These are phyloP conservation scores for Neopelma chrysocephalum DNA, from an alignment of 2,797 vertebrate genomes.

Conservation along the genomic window DNA sequence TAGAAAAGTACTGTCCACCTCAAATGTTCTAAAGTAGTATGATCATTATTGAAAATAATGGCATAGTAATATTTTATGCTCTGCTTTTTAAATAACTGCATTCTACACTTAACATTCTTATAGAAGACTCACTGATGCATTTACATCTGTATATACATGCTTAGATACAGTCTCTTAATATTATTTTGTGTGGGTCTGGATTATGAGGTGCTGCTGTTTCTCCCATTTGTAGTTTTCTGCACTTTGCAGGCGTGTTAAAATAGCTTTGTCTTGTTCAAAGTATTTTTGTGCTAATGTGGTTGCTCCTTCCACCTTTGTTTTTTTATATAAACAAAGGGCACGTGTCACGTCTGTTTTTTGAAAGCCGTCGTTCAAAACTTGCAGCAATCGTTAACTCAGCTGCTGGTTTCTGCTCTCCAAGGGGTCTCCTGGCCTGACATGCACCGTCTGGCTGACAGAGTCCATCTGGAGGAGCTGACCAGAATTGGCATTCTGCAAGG, in stretches of 20 bases:
- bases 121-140: not conserved
- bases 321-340: not conserved
- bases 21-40: not conserved
- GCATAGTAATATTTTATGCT: not conserved
- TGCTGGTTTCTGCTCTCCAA: conserved; percentile 59
- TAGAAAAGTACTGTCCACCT: not conserved
- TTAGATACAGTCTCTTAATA: not conserved
- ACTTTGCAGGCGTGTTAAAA: not conserved
- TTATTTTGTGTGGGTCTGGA: not conserved
- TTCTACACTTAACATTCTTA: not conserved
- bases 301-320: not conserved
- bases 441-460: conserved; percentile 89
- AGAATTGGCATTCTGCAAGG: conserved; percentile 87
- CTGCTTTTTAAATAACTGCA: not conserved
- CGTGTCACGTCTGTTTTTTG: not conserved
- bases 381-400: conserved; percentile 15
- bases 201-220: not conserved
- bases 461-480: conserved; percentile 91
- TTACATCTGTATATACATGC: not conserved
- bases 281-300: not conserved
- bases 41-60: not conserved
- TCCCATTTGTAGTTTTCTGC: not conserved
- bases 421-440: conserved; percentile 92
- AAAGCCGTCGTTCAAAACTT: not conserved
- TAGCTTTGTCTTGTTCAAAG: not conserved